These are phyloP conservation scores for Drosophila parabipectinata DNA, from an alignment of 1,140 invertebrate genomes.

Conservation along the genomic window DNA sequence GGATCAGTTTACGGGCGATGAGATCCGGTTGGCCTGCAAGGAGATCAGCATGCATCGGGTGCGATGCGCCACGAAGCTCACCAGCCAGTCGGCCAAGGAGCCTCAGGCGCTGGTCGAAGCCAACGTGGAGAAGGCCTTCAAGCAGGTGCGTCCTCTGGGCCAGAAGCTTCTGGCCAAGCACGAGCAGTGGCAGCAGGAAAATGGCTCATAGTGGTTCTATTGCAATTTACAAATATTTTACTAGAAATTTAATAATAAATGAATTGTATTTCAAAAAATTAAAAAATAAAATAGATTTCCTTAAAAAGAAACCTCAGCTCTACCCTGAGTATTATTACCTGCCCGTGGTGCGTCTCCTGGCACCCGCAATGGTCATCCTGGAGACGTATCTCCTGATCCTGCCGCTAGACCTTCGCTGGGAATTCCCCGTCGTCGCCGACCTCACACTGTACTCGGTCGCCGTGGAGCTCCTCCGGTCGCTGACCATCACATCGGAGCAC, in stretches of 20 bases:
- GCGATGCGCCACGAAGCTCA: slow-evolving; percentile 61
- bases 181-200: slow-evolving; percentile 74
- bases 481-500: slow-evolving; percentile 74
- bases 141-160: slow-evolving; percentile 67
- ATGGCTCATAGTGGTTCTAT: slow-evolving; percentile 54
- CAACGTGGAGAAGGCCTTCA: slow-evolving; percentile 60
- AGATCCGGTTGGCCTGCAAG: slow-evolving; percentile 95
- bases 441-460: slow-evolving; percentile 76
- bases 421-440: slow-evolving; percentile 20
- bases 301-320: no score
- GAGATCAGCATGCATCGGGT: slow-evolving; percentile 90
- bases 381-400: slow-evolving; percentile 75
- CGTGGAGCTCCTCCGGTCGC: slow-evolving; percentile 79
- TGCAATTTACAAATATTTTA: neutral
- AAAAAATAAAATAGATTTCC: neutral
- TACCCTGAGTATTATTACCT: slow-evolving; percentile 60
- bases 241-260: neutral
- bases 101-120: slow-evolving; percentile 29
- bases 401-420: slow-evolving; percentile 57
- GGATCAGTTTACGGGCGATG: slow-evolving; percentile 91
- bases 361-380: slow-evolving; percentile 81
- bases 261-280: neutral
- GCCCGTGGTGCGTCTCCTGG: slow-evolving; percentile 80
- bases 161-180: slow-evolving; percentile 65
- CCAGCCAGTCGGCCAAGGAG: slow-evolving; percentile 10